Evolutionary conservation across 2,888 invertebrate genomes (phyloP).

Genomic region (Zygothrica quintamaculata): DNA sequence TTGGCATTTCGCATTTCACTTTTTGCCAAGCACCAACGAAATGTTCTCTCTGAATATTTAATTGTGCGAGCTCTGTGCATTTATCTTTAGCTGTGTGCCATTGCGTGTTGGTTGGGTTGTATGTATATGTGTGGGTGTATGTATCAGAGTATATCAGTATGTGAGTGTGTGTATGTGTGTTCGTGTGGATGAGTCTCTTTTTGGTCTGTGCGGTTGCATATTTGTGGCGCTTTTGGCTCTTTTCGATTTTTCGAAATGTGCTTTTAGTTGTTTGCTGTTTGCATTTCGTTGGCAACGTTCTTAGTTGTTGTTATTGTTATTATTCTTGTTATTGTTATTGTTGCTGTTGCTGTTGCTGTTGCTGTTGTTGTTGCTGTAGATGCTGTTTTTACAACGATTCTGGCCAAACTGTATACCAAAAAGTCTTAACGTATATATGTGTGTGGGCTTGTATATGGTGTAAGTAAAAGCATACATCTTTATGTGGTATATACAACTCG

Average conservation of each 20-base stretch:
- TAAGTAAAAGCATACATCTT: neutral
- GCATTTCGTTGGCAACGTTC: slow-evolving; percentile 54
- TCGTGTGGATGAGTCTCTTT: slow-evolving; percentile 34
- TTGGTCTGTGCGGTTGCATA: slow-evolving; percentile 64
- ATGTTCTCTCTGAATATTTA: slow-evolving; percentile 75
- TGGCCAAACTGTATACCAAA: slow-evolving; percentile 51
- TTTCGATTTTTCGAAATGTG: slow-evolving; percentile 71
- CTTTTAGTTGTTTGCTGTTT: slow-evolving; percentile 64
- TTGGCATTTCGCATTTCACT: slow-evolving; percentile 32
- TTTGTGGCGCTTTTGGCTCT: slow-evolving; percentile 61
- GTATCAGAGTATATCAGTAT: neutral
- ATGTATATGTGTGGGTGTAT: slow-evolving; percentile 1
- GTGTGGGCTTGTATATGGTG: slow-evolving; percentile 6
- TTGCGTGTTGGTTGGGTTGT: slow-evolving; percentile 7
- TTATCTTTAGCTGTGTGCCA: slow-evolving; percentile 22
- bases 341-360: slow-evolving; percentile 21
- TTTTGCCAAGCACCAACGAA: slow-evolving; percentile 43
- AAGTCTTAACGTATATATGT: slow-evolving; percentile 34
- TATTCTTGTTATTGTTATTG: neutral
- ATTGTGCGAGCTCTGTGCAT: slow-evolving; percentile 61
- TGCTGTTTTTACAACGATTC: slow-evolving; percentile 36
- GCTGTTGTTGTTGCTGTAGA: slow-evolving; percentile 24
- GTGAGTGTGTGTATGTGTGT: neutral
- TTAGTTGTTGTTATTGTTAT: slow-evolving; percentile 15
- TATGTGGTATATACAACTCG: slow-evolving; percentile 7